These are phyloP conservation scores for Melanogrammus aeglefinus DNA, from an alignment of 2,797 vertebrate species.

Conservation along the genomic window DNA sequence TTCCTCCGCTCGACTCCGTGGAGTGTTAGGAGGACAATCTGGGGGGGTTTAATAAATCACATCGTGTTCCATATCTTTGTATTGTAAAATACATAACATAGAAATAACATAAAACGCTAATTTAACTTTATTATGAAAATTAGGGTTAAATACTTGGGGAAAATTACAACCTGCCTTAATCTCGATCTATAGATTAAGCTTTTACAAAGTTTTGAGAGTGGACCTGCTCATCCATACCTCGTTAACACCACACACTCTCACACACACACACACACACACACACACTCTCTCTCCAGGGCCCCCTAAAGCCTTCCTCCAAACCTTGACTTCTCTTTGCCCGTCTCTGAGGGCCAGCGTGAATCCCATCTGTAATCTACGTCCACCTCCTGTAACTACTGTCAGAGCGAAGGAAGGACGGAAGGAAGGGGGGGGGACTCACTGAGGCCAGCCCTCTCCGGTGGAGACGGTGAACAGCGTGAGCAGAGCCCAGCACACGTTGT, in stretches of 20 bases:
- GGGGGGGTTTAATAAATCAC: background rate
- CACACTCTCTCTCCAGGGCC: too few relatives aligned
- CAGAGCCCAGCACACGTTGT: constrained; percentile 96
- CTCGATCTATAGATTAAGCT: too few relatives aligned
- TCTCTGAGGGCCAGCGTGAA: background rate
- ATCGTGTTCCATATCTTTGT: background rate
- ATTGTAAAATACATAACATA: too few relatives aligned
- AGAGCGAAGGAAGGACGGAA: constrained; percentile 41
- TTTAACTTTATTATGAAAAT: too few relatives aligned
- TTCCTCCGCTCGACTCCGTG: constrained; percentile 92
- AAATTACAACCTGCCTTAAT: too few relatives aligned
- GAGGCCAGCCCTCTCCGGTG: constrained; percentile 96
- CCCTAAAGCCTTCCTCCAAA: background rate
- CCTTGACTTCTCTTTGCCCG: background rate
- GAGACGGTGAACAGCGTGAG: constrained; percentile 97
- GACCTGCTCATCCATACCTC: too few relatives aligned
- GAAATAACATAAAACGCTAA: background rate
- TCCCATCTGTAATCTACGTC: background rate
- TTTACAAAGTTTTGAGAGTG: too few relatives aligned
- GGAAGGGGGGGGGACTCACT: constrained; percentile 78
- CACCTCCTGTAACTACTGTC: constrained; percentile 53
- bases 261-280: too few relatives aligned
- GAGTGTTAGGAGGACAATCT: constrained; percentile 98
- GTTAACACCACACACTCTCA: too few relatives aligned
- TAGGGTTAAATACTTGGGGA: too few relatives aligned